Percentiles rank a stretch among this genome's conserved stretches.
These are phyloP conservation scores for Spinus pinus DNA, from an alignment of 2,797 vertebrate species.

Conservation along the genomic window DNA sequence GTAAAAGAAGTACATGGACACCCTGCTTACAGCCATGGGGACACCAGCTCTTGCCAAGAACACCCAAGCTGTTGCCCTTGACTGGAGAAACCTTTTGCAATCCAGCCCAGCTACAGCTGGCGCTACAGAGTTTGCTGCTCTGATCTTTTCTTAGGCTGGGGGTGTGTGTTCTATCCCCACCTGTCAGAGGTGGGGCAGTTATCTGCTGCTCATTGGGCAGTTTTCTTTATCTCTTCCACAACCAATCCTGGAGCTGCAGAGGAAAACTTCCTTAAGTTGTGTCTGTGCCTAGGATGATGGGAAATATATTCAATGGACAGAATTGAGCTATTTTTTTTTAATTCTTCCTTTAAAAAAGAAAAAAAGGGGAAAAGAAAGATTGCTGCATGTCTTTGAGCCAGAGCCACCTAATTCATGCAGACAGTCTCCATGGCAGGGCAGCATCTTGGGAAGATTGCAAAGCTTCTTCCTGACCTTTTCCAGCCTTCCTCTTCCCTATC, in stretches of 20 bases:
- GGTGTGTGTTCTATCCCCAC: rapidly evolving
- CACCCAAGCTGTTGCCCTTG: neutral
- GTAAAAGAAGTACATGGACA: rapidly evolving
- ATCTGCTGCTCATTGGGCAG: rapidly evolving
- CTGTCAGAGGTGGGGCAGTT: neutral
- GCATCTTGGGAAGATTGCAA: neutral
- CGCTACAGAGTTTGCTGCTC: neutral
- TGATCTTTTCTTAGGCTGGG: neutral
- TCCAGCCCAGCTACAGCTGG: neutral
- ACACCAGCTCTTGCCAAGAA: neutral
- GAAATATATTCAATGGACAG: neutral
- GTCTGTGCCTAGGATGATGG: neutral
- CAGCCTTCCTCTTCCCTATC: neutral
- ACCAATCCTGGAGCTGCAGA: neutral
- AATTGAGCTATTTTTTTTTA: neutral
- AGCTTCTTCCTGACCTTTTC: neutral
- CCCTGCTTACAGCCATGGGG: neutral
- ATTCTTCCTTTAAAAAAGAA: neutral
- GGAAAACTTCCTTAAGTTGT: neutral
- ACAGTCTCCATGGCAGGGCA: neutral
- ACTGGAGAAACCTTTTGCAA: neutral
- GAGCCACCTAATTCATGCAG: neutral
- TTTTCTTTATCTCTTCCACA: neutral
- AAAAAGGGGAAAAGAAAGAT: neutral
- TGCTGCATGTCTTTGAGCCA: neutral